Base-by-base conservation (phyloP, 2,113 vertebrate species). In the Pongo abelii region DNA sequence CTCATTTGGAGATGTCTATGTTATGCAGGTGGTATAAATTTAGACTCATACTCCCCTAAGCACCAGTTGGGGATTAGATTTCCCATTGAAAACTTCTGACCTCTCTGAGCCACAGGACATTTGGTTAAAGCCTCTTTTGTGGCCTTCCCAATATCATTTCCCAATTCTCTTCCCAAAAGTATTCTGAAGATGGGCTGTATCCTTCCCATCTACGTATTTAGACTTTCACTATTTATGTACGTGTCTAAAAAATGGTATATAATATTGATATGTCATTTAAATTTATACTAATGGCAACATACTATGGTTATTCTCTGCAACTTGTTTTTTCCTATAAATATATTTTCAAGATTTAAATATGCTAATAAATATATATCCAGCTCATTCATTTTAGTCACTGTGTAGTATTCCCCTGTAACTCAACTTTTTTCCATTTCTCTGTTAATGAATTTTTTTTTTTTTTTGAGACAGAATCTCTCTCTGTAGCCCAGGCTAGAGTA, bases 261-360 rank as follows among this genome's bases (percentile, higher is more conserved):
- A 67, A 3, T 74, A 38, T 67, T 80, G 74, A 75, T 52, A 52
- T 27, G 1, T 78, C 23, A 50, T 84, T 96, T 92, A 95, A 79
- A 50, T 69, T 30, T 84, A 38, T 70, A 69, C 3, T 46, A 84
- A 80, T 46, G 11, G 14, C 13, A 61, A 75, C 86, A 69, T 89
- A 46, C 64, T 89, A 13, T 52, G 13, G 35, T 92, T 84, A 95
- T 80, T 79, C 23, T 77, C 70, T 84, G 69, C 35, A 89, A 55
- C 11, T 91, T 91, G 16, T 43, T 64, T 83, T 88, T 59, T 46
- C 8, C 18, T 55, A 16, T 72, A 89, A 95, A 81, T 8, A 84
- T 52, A 89, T 59, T 93, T 78, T 74, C 48, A 89, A 75, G 38
- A 93, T 55, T 83, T 93, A 92, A 89, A 96, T 59, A 64, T 86